Conservation (phyloP, 1,140 invertebrate species). For the Cherax destructor region DNA sequence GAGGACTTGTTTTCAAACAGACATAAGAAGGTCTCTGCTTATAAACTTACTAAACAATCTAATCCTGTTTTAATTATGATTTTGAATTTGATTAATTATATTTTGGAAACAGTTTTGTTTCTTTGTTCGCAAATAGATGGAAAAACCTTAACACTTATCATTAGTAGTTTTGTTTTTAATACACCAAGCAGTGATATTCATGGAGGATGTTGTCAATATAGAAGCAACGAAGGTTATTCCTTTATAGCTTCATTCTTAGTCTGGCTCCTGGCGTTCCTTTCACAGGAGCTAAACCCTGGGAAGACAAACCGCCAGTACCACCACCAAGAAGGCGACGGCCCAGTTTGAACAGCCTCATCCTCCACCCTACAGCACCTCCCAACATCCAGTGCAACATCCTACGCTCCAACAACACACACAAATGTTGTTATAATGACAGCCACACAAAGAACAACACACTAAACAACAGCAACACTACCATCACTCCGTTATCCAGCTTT, state of each 20-base stretch:
- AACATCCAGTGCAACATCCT: not conserved
- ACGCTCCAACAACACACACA: not conserved
- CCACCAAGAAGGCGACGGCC: constrained; percentile 30
- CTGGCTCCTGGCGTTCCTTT: not conserved
- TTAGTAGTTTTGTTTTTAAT: not conserved
- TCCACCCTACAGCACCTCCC: not conserved
- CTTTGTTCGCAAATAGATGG: not conserved
- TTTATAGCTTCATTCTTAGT: not conserved
- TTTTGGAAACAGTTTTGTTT: not conserved
- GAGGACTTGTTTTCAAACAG: not conserved
- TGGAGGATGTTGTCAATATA: not conserved
- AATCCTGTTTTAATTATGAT: not conserved
- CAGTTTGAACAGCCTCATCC: constrained; percentile 11
- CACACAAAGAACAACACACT: not conserved
- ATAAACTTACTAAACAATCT: not conserved
- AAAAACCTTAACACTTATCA: not conserved
- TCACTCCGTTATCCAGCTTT: not conserved
- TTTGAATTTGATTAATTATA: not conserved
- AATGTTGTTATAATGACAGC: not conserved
- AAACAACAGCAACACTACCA: not conserved
- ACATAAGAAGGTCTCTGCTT: not conserved
- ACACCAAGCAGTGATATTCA: not conserved
- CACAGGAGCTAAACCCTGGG: constrained; percentile 27
- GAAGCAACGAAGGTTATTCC: not conserved
- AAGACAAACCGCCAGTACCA: constrained; percentile 29